Evolutionary conservation across 2,113 vertebrate genomes (phyloP), one percentile per base, ranked within the genome.

Genomic region (Dasyurus viverrinus): DNA sequence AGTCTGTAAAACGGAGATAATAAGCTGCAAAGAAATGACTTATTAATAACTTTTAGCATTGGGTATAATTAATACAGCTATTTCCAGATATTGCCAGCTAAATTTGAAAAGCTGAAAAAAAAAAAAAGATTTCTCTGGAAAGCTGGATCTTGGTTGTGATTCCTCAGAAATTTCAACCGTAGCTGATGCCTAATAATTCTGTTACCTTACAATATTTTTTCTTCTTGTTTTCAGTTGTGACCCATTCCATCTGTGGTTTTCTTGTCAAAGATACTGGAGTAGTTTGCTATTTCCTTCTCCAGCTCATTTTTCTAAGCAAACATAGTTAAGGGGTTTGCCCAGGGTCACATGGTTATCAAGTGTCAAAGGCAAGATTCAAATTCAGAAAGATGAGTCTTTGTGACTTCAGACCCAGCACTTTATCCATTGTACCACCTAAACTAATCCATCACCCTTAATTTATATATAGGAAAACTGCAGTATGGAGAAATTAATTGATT

Each of bases 1-100:
- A 96, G 95, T 93, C 96, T 96, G 93, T 97, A 97, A 97, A 97
- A 93, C 57, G 96, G 97, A 97, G 96, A 97, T 97, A 97, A 97
- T 96, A 94, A 90, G 55, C 60, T 92, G 50, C 94, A 96, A 94
- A 95, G 92, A 52, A 96, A 97, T 60, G 50, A 55, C 55, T 97
- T 97, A 95, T 97, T 96, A 97, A 98, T 97, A 98, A 97, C 96
- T 95, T 94, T 98, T 93, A 93, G 95, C 95, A 95, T 89, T 95
- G 92, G 92, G 42, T 92, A 96, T 95, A 97, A 98, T 96, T 97
- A 97, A 97, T 95, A 96, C 91, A 97, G 93, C 93, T 95, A 96
- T 95, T 97, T 97, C 92, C 96, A 94, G 94, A 95, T 93, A 92
- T 91, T 94, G 52, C 90, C 93, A 95, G 90, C 93, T 95, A 89